Base-by-base conservation (phyloP, 2,888 invertebrate genomes). In the Drosophila greeni region DNA sequence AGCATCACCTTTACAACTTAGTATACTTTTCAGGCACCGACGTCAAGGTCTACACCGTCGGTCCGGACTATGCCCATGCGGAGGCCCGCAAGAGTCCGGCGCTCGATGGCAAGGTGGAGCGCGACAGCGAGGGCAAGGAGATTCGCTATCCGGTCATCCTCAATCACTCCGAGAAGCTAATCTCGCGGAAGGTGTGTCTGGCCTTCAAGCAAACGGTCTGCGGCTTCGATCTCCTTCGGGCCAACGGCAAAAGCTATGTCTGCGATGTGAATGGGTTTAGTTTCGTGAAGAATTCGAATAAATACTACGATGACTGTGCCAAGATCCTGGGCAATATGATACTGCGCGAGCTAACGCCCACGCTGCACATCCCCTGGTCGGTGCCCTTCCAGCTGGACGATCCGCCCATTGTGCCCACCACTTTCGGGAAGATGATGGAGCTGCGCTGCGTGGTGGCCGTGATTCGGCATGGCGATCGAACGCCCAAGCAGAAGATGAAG, bases 401-500 rank as follows among this genome's bases (percentile, higher is more conserved):
- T 90, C 98, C 99, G 0, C 99, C 99, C 1, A 97, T 99, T 72
- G 99, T 99, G 49, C 98, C 99, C 1, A 99, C 99, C 0, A 99
- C 99, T 1, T 97, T 97, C 87, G 99, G 99, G 16, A 98, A 98
- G 91, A 97, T 99, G 97, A 94, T 94, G 94, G 94, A 94, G 80
- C 86, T 94, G 68, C 91, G 99, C 31, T 99, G 99, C 88, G 99
- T 99, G 4, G 97, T 98, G 39, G 99, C 96, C 24, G 96, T 99
- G 7, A 99, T 99, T 67, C 90, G 99, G 64, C 99, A 99, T 86
- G 99, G 99, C 0, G 99, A 99, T 89, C 91, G 99, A 74, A 99
- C 99, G 14, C 99, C 99, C 0, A 99, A 99, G 88, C 99, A 99
- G 90, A 99, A 99, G 90, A 99, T 99, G 99, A 99, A 99, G 90